Evolutionary conservation across 1,140 invertebrate genomes (phyloP).

Genomic region (Penaeus japonicus): DNA sequence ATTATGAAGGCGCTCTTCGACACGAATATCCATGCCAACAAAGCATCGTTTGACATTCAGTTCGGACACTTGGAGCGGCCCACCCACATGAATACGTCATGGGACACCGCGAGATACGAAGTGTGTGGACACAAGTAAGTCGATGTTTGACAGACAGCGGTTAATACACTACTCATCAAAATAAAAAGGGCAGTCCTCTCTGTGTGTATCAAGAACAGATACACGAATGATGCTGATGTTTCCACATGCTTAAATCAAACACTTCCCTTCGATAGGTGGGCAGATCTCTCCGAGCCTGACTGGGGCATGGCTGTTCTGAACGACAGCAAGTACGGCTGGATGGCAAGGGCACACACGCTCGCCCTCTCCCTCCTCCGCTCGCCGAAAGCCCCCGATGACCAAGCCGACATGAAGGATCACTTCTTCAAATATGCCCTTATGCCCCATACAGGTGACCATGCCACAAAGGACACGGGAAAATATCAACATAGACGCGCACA

Average conservation of each 20-base stretch:
- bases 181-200: no score
- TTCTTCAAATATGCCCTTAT: slow-evolving; percentile 68
- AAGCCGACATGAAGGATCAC: slow-evolving; percentile 68
- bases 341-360: slow-evolving; percentile 64
- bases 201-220: no score
- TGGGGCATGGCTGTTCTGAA: slow-evolving; percentile 68
- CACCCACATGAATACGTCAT: slow-evolving; percentile 61
- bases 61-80: slow-evolving; percentile 67
- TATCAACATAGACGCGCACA: background rate
- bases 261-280: slow-evolving; percentile 64
- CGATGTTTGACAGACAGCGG: no score
- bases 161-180: no score
- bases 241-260: background rate
- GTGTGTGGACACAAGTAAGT: slow-evolving; percentile 37
- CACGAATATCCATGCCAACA: slow-evolving; percentile 63
- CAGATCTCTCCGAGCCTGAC: slow-evolving; percentile 67
- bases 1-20: slow-evolving; percentile 25
- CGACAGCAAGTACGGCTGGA: slow-evolving; percentile 69
- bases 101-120: slow-evolving; percentile 32
- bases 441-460: slow-evolving; percentile 66
- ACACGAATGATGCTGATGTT: no score
- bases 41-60: slow-evolving; percentile 68
- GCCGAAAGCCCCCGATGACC: slow-evolving; percentile 67
- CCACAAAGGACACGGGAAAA: background rate
- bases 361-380: slow-evolving; percentile 67